Percentiles rank a stretch among this genome's conserved stretches.
Evolutionary conservation across 2,113 vertebrate species (phyloP).

Genomic region (Microcebus murinus): DNA sequence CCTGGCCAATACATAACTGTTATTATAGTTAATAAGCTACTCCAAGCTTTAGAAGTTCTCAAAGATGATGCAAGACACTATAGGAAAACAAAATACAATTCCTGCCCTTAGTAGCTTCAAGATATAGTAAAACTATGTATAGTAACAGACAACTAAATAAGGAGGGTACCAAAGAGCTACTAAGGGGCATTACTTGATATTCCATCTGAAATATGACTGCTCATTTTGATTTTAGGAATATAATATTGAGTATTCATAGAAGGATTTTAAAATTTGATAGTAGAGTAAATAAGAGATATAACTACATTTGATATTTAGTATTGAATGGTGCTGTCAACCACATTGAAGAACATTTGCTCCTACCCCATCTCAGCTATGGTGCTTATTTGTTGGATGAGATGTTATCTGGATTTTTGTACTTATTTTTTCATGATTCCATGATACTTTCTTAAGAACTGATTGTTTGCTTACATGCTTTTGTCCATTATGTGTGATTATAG

Average conservation of each 20-base stretch:
- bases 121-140: not conserved
- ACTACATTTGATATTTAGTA: not conserved
- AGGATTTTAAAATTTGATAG: not conserved
- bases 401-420: not conserved
- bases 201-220: not conserved
- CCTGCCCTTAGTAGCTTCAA: not conserved
- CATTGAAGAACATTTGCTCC: not conserved
- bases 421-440: not conserved
- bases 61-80: not conserved
- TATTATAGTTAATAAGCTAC: too few relatives aligned
- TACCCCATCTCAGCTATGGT: not conserved
- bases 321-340: not conserved
- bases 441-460: not conserved
- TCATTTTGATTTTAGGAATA: slow-evolving; percentile 11
- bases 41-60: not conserved
- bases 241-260: not conserved
- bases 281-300: not conserved
- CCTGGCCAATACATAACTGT: not conserved
- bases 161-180: not conserved
- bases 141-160: not conserved
- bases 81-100: slow-evolving; percentile 18
- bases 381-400: not conserved
- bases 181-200: not conserved
- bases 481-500: not conserved
- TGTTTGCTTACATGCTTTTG: not conserved